These are phyloP conservation scores for Brachionichthys hirsutus DNA, from an alignment of 2,113 vertebrate genomes.

Conservation along the genomic window DNA sequence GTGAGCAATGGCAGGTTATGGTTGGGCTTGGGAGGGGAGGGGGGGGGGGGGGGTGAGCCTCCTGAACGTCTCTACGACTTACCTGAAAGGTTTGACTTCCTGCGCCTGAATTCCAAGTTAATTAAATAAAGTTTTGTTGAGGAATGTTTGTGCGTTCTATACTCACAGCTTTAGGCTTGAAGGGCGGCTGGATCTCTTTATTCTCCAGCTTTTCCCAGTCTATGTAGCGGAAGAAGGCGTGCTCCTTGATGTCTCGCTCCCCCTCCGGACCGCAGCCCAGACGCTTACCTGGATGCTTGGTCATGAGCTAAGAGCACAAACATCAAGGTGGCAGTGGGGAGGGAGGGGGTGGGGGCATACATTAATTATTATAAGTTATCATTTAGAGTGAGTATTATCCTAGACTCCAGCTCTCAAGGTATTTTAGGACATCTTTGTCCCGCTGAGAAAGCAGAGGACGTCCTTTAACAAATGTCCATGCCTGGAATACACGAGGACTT, in stretches of 20 bases:
- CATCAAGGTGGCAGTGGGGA: no score
- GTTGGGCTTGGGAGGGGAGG: slow-evolving; percentile 53
- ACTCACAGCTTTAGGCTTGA: slow-evolving; percentile 98
- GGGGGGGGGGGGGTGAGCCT: no score
- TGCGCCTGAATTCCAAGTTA: not conserved
- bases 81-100: slow-evolving; percentile 33
- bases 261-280: slow-evolving; percentile 94
- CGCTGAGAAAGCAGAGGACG: no score
- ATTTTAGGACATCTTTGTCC: no score
- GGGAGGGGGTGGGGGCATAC: no score
- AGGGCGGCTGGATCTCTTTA: slow-evolving; percentile 95
- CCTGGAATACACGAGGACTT: no score
- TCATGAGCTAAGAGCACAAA: slow-evolving; percentile 86
- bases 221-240: slow-evolving; percentile 97
- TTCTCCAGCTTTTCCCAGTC: slow-evolving; percentile 98
- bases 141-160: not conserved
- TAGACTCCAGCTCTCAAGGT: no score
- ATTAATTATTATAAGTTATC: no score
- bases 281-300: slow-evolving; percentile 94
- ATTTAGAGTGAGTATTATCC: no score
- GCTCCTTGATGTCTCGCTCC: slow-evolving; percentile 94
- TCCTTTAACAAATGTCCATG: no score
- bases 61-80: slow-evolving; percentile 41
- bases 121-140: not conserved
- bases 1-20: slow-evolving; percentile 67